phyloP scores from a whole-genome alignment of 2,797 vertebrate species.

The Catamblyrhynchus diadema region DNA sequence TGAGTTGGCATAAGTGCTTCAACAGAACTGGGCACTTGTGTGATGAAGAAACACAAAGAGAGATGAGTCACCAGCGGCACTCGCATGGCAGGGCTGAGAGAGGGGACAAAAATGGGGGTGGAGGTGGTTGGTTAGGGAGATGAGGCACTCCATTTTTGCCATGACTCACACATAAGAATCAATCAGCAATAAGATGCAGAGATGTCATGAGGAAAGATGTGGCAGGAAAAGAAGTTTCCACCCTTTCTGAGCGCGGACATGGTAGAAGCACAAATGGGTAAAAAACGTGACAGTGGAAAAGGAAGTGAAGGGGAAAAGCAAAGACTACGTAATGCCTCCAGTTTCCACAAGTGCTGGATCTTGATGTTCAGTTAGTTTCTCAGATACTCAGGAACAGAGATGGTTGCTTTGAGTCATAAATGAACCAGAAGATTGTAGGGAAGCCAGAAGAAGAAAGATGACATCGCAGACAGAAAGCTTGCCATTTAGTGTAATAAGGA shows the following conservation, averaged over 20 bases:
- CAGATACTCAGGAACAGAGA: not conserved
- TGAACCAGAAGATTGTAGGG: slow-evolving; percentile 22
- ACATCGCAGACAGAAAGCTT: not conserved
- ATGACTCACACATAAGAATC: not conserved
- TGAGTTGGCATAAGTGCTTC: not conserved
- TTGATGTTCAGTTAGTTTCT: not conserved
- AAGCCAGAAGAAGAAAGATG: not conserved
- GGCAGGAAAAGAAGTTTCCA: not conserved
- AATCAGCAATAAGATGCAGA: not conserved
- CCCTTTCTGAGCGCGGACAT: not conserved
- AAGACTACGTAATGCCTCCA: not conserved
- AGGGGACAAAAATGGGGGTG: not conserved
- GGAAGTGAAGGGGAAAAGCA: not conserved
- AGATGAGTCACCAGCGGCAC: not conserved
- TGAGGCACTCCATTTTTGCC: not conserved
- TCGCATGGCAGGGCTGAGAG: not conserved
- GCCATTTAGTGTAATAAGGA: slow-evolving; percentile 31
- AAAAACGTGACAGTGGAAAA: not conserved
- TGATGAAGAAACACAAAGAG: not conserved
- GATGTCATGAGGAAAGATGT: not conserved
- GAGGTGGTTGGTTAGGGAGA: not conserved
- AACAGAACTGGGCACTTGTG: not conserved
- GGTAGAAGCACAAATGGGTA: not conserved
- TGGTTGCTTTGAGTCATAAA: not conserved
- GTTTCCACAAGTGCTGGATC: not conserved